Percentiles rank a stretch among this genome's conserved stretches.
These are phyloP conservation scores for Pseudococcus jackbeardsleyi DNA, from an alignment of 2,888 invertebrate genomes.

Conservation along the genomic window DNA sequence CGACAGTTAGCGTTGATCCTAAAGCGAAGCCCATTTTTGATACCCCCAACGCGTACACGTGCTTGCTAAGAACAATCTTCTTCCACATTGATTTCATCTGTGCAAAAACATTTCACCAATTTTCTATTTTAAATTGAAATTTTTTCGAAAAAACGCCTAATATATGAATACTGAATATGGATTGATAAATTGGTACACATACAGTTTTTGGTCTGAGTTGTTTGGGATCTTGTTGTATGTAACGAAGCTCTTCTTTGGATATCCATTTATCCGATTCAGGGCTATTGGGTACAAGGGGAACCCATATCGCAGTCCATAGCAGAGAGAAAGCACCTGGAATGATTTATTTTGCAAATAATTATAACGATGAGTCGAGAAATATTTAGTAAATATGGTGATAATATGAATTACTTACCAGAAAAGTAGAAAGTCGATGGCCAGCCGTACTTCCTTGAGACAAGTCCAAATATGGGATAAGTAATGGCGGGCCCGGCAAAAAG, in stretches of 20 bases:
- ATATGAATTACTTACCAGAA: conserved; percentile 74
- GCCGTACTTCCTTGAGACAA: conserved; percentile 73
- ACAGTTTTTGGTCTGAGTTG: not conserved
- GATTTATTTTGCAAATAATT: no score
- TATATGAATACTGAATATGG: no score
- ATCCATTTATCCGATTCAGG: conserved; percentile 83
- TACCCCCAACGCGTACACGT: not conserved
- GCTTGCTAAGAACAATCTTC: not conserved
- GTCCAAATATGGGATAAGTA: not conserved
- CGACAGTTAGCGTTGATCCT: not conserved
- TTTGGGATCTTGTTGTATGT: conserved; percentile 72
- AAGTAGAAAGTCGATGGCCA: conserved; percentile 89
- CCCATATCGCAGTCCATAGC: conserved; percentile 81
- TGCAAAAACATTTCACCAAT: not conserved
- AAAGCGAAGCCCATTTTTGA: not conserved
- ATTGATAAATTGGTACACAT: not conserved
- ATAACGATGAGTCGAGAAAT: conserved; percentile 66
- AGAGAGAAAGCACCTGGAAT: conserved; percentile 76
- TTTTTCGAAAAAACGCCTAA: not conserved
- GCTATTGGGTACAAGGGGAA: conserved; percentile 78
- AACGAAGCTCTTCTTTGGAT: conserved; percentile 79
- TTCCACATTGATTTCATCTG: not conserved
- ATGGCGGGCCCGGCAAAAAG: not conserved
- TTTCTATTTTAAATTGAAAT: not conserved
- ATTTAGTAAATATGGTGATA: not conserved